Conservation (phyloP, 2,797 vertebrate species). For the Phoeniculus purpureus region DNA sequence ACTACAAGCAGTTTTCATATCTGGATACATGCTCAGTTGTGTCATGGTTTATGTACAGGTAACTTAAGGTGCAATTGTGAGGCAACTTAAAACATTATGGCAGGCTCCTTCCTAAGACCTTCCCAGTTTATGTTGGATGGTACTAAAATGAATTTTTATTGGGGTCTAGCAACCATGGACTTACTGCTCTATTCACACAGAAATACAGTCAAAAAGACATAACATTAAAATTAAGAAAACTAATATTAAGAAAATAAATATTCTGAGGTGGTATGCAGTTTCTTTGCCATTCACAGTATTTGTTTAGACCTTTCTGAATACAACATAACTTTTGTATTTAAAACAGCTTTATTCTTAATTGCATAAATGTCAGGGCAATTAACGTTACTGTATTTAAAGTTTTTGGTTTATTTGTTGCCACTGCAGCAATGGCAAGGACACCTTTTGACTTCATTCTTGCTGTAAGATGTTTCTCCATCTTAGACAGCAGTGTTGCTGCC, state of each 20-base stretch:
- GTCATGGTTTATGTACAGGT: not conserved
- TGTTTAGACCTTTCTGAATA: not conserved
- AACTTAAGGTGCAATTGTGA: not conserved
- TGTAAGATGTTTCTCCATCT: not conserved
- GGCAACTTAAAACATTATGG: not conserved
- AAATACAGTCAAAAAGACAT: not conserved
- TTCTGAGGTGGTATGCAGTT: fast-evolving
- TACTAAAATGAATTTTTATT: not conserved
- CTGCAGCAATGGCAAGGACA: not conserved
- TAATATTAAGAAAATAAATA: not conserved
- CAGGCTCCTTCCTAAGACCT: not conserved
- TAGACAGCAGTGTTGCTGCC: not conserved
- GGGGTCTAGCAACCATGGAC: not conserved
- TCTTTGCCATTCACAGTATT: not conserved
- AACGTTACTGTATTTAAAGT: not conserved
- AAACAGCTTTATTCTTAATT: not conserved
- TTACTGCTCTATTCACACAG: not conserved
- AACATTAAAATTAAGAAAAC: not conserved
- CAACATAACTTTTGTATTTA: not conserved
- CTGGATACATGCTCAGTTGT: not conserved
- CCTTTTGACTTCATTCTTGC: not conserved
- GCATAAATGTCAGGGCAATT: not conserved
- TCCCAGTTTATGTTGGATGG: not conserved
- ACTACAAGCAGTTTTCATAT: fast-evolving
- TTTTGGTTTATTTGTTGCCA: not conserved